phyloP scores from a whole-genome alignment of 2,888 invertebrate genomes.

The Drosophila leonis region DNA sequence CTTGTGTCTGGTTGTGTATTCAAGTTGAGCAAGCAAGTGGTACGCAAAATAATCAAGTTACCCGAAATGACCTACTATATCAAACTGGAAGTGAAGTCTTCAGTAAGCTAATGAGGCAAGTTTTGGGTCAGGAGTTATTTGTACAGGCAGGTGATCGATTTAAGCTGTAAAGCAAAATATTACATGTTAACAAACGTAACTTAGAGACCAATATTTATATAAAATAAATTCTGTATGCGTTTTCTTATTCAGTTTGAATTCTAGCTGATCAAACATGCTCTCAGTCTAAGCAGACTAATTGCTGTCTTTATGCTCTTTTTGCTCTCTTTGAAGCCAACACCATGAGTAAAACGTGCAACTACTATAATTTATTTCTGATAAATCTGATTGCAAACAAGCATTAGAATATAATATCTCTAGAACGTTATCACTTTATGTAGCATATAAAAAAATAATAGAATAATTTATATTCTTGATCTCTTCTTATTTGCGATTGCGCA shows the following conservation, averaged over 20 bases:
- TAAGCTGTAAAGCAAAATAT: too few relatives aligned
- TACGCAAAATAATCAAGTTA: not conserved
- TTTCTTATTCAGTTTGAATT: too few relatives aligned
- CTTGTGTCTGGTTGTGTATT: too few relatives aligned
- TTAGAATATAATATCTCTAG: not conserved
- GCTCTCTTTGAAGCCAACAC: not conserved
- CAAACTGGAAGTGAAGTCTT: too few relatives aligned
- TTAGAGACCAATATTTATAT: too few relatives aligned
- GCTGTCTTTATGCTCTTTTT: too few relatives aligned
- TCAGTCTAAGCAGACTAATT: not conserved
- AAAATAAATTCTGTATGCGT: too few relatives aligned
- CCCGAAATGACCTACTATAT: not conserved
- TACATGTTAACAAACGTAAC: too few relatives aligned
- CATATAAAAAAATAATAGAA: not conserved
- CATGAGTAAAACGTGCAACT: not conserved
- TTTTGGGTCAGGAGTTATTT: too few relatives aligned
- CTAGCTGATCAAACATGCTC: too few relatives aligned
- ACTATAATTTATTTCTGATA: constrained; percentile 6
- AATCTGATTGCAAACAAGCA: too few relatives aligned
- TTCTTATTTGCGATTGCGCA: constrained; percentile 1
- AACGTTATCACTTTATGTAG: not conserved
- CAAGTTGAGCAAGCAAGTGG: not conserved
- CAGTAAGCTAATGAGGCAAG: not conserved
- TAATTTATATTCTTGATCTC: not conserved
- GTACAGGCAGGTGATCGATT: too few relatives aligned